Base-by-base conservation (phyloP, 2,888 invertebrate genomes). In the Parnassius smintheus region DNA sequence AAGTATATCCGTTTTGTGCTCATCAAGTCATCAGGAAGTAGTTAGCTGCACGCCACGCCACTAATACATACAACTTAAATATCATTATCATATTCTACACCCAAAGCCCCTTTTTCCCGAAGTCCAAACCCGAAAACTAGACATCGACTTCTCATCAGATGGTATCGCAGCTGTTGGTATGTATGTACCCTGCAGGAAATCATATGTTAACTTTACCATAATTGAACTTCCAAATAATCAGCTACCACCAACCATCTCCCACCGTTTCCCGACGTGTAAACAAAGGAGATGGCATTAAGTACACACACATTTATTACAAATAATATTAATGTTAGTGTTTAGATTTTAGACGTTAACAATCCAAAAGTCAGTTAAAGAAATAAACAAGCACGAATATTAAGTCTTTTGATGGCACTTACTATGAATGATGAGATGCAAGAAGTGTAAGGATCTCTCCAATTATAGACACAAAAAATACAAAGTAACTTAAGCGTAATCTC, bases 271-370 rank as follows among this genome's bases (percentile, higher is more conserved):
- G 1, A 13, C 22, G 18, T 25, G 46, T 61, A 56, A 61, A 56
- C 56, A 56, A 41, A 9, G 52, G 25, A 44, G 52, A 41, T 22
- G 1, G 42, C 49, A 25, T 44, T 25, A 9, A 9, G 35, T 9
- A 18, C 54, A 12, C 46, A 51, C 58, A 50, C 51, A 55, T 1
- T 7, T 42, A 18, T 49, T 52, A 59, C 59, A 59, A 55, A 60
- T 55, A 60, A 60, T 53, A 59, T 59, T 59, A 42, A 54, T 60
- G 48, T 54, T 60, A 55, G 49, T 49, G 60, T 22, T 22, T 25
- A 25, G 25, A 18, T 55, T 50, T 22, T 44, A 61, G 60, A 55
- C 46, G 54, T 61, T 22, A 35, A 22, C 55, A 50, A 42, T 60
- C 60, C 42, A 49, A 44, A 55, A 42, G 48, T 12, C 44, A 55